These are phyloP conservation scores for Drosophila dives DNA, from an alignment of 2,888 invertebrate genomes.

Conservation along the genomic window DNA sequence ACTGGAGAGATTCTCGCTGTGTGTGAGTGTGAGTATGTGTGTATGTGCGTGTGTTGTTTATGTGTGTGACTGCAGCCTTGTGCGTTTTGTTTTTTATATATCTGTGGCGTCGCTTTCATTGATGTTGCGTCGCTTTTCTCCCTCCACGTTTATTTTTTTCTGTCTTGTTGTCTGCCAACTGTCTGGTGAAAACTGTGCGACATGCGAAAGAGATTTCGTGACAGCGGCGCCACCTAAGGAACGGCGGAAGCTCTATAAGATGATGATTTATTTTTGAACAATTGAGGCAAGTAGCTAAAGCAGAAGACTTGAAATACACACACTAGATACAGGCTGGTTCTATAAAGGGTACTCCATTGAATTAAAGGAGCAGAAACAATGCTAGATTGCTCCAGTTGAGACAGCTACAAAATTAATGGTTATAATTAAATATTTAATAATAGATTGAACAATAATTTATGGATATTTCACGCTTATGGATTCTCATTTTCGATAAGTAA, in stretches of 20 bases:
- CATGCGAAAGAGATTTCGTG: conserved; percentile 69
- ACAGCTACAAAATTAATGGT: background rate
- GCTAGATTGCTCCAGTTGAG: background rate
- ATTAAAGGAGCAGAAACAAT: background rate
- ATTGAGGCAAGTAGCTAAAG: conserved; percentile 22
- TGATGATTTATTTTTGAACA: conserved; percentile 42
- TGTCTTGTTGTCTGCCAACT: conserved; percentile 58
- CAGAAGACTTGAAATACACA: conserved; percentile 2
- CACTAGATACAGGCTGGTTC: background rate
- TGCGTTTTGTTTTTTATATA: conserved; percentile 17
- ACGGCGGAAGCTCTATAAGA: conserved; percentile 31
- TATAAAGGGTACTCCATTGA: background rate
- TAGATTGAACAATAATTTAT: background rate
- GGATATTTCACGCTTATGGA: background rate
- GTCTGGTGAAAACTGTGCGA: conserved; percentile 72
- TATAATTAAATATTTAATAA: background rate
- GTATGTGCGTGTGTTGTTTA: conserved; percentile 19
- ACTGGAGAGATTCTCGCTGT: conserved; percentile 52
- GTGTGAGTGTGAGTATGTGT: conserved; percentile 17
- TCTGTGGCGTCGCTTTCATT: conserved; percentile 68
- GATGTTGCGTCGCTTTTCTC: conserved; percentile 59
- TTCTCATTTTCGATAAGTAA: background rate
- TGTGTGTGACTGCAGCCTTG: conserved; percentile 24
- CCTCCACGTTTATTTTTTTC: conserved; percentile 26
- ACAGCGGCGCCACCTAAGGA: conserved; percentile 60